Conservation (phyloP, 2,888 invertebrate genomes). For the Acholoe squamosa region DNA sequence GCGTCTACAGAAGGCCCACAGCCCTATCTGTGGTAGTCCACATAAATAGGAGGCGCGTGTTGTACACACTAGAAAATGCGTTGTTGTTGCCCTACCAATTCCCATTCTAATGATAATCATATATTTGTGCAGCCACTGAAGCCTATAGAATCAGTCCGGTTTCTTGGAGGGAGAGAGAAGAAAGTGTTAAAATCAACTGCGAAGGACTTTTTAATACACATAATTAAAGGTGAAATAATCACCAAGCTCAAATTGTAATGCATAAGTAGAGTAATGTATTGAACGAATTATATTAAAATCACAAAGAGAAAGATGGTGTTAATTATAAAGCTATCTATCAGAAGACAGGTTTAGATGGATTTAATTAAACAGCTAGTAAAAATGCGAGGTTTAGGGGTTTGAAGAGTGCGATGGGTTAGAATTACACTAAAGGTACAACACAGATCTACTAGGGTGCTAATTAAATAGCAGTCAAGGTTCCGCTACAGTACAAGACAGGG, state of each 20-base stretch:
- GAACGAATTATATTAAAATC: conserved; percentile 47
- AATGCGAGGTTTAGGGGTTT: not conserved
- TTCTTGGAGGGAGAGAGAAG: conserved; percentile 60
- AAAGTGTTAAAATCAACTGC: conserved; percentile 53
- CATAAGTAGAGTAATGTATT: conserved; percentile 42
- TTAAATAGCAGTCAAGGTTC: not conserved
- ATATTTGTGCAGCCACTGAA: conserved; percentile 59
- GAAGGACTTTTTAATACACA: conserved; percentile 27
- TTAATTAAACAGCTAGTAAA: conserved; percentile 34
- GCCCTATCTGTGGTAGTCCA: not conserved
- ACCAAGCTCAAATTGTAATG: conserved; percentile 45
- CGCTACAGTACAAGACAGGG: not conserved
- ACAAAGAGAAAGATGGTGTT: not conserved
- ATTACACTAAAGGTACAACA: not conserved
- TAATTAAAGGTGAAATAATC: conserved; percentile 23
- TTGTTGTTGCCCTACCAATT: conserved; percentile 61
- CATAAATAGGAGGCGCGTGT: conserved; percentile 34
- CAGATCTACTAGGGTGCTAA: not conserved
- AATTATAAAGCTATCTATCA: conserved; percentile 5
- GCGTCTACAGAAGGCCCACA: conserved; percentile 22
- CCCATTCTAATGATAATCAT: conserved; percentile 54
- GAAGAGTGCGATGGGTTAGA: not conserved
- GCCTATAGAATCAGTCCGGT: conserved; percentile 58
- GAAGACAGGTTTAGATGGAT: not conserved
- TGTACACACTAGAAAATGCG: conserved; percentile 54